Evolutionary conservation across 2,797 vertebrate species (phyloP).

Genomic region (Phoeniculus purpureus): DNA sequence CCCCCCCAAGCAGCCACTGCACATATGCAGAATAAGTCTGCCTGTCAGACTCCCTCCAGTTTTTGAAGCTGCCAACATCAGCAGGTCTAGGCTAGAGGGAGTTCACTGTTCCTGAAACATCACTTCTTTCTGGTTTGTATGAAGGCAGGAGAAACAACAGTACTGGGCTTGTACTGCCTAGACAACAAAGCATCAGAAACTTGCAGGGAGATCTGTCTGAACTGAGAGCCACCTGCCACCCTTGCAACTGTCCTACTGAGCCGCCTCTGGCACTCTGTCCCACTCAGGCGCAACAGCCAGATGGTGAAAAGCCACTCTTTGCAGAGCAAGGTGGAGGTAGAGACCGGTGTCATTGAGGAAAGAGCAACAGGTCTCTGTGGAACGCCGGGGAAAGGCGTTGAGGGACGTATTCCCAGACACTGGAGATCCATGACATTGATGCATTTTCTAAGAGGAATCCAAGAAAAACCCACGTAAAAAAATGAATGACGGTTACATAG

Average conservation of each 20-base stretch:
- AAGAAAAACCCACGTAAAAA: background rate
- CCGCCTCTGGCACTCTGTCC: background rate
- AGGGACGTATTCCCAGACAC: fast-evolving
- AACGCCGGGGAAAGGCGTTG: background rate
- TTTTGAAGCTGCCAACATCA: background rate
- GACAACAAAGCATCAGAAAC: background rate
- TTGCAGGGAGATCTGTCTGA: background rate
- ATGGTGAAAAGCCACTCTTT: background rate
- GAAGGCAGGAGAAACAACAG: background rate
- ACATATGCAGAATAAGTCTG: background rate
- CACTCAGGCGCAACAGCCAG: fast-evolving
- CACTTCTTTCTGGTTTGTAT: background rate
- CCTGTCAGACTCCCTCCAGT: fast-evolving
- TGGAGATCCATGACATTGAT: background rate
- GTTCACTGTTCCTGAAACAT: background rate
- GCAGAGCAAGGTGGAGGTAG: background rate
- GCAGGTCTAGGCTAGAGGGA: background rate
- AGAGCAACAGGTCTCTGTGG: background rate
- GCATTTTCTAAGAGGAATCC: background rate
- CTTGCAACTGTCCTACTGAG: background rate
- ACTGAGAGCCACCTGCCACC: background rate
- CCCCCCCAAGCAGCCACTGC: background rate
- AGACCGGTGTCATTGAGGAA: fast-evolving
- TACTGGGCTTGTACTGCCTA: background rate
- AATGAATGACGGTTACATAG: background rate